Evolutionary conservation across 1,140 invertebrate genomes (phyloP).

Genomic region (Tigriopus japonicus): DNA sequence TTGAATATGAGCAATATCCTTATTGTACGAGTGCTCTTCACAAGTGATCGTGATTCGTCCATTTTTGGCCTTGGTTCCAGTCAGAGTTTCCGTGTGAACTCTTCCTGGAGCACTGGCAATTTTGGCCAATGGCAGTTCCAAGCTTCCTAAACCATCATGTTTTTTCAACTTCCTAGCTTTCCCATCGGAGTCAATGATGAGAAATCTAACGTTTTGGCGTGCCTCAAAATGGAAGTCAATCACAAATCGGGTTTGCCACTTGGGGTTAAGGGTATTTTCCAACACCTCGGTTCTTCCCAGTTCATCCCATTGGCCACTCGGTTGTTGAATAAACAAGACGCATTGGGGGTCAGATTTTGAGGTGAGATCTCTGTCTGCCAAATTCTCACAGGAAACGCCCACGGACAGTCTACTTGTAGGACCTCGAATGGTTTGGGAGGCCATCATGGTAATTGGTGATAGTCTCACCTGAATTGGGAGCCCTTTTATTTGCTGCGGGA

Average conservation of each 20-base stretch:
- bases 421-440: no score
- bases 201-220: neutral
- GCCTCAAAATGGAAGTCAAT: slow-evolving; percentile 4
- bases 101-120: neutral
- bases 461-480: no score
- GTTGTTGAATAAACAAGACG: neutral
- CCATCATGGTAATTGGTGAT: no score
- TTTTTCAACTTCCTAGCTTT: neutral
- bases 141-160: neutral
- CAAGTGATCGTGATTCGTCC: slow-evolving; percentile 25
- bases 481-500: no score
- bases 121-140: neutral
- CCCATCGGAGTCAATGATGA: neutral
- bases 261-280: slow-evolving; percentile 3
- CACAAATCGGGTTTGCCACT: neutral
- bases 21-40: slow-evolving; percentile 30
- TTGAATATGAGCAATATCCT: slow-evolving; percentile 30
- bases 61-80: slow-evolving; percentile 7
- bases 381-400: neutral
- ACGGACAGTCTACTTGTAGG: no score
- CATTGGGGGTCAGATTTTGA: slow-evolving; percentile 1
- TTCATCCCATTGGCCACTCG: neutral
- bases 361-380: neutral
- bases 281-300: neutral
- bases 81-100: neutral